These are phyloP conservation scores for Campoplex nolae DNA, from an alignment of 2,888 invertebrate species.

Conservation along the genomic window DNA sequence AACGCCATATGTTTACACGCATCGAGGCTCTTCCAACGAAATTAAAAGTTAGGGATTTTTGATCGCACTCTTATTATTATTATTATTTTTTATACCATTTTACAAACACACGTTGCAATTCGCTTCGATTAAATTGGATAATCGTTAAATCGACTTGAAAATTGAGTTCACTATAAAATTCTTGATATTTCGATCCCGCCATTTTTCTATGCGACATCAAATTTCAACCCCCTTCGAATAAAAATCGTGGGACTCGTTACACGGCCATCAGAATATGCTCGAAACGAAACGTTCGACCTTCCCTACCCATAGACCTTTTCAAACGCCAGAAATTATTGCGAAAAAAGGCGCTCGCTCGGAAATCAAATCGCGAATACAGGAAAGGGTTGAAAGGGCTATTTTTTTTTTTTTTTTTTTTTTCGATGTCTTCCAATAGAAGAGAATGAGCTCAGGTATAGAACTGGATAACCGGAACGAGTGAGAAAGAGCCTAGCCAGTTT, in stretches of 20 bases:
- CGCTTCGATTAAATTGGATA: conserved; percentile 37
- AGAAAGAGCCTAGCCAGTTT: conserved; percentile 30
- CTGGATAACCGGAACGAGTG: conserved; percentile 52
- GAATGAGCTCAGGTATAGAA: conserved; percentile 63
- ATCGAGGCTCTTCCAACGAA: neutral
- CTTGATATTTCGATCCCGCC: conserved; percentile 22
- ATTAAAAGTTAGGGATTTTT: neutral
- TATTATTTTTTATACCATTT: neutral
- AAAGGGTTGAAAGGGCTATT: conserved; percentile 69
- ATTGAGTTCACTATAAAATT: conserved; percentile 62
- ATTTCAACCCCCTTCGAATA: conserved; percentile 28
- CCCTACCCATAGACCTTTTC: conserved; percentile 38
- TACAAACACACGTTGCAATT: neutral
- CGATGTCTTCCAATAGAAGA: conserved; percentile 42
- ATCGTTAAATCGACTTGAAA: conserved; percentile 62
- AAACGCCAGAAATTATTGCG: conserved; percentile 70
- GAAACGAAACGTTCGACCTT: conserved; percentile 32
- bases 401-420: conserved; percentile 46
- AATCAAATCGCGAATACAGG: conserved; percentile 65
- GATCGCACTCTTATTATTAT: conserved; percentile 1
- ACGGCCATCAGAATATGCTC: conserved; percentile 40
- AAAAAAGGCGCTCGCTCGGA: conserved; percentile 72
- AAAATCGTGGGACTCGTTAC: conserved; percentile 45
- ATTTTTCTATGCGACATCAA: conserved; percentile 36
- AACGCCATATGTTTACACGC: conserved; percentile 13